Percentiles rank a stretch among this genome's conserved stretches.
Conservation (phyloP, 2,797 vertebrate species). For the Glossophaga mutica region DNA sequence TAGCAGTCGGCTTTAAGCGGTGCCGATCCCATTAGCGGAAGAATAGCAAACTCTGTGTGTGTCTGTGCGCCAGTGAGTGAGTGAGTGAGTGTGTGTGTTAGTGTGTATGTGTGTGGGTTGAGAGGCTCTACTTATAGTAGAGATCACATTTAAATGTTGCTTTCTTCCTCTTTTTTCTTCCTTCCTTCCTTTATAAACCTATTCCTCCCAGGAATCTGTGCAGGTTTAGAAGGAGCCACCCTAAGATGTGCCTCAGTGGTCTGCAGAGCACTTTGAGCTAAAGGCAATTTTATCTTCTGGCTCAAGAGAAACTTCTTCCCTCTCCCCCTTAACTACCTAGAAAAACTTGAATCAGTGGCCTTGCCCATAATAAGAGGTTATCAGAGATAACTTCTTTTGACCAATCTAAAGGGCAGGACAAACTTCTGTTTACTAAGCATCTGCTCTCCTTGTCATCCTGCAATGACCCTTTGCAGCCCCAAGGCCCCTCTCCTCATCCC, state of each 20-base stretch:
- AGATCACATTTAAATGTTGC: background rate
- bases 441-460: background rate
- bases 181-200: background rate
- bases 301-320: background rate
- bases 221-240: background rate
- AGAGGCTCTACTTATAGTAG: conserved; percentile 28
- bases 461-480: background rate
- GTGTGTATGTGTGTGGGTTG: conserved; percentile 7
- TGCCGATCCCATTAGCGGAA: conserved; percentile 89
- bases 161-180: background rate
- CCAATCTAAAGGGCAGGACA: background rate
- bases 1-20: conserved; percentile 85
- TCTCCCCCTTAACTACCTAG: background rate
- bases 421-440: background rate
- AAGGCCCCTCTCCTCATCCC: background rate
- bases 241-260: background rate
- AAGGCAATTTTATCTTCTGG: background rate
- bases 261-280: background rate
- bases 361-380: background rate
- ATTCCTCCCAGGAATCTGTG: background rate
- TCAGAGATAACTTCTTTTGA: background rate
- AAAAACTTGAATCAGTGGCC: background rate
- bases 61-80: conserved; percentile 54
- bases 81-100: background rate
- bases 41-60: conserved; percentile 81